Evolutionary conservation across 2,888 invertebrate species (phyloP), one percentile per base, ranked within the genome.

Genomic region (Sinodicranocentrus sp.): DNA sequence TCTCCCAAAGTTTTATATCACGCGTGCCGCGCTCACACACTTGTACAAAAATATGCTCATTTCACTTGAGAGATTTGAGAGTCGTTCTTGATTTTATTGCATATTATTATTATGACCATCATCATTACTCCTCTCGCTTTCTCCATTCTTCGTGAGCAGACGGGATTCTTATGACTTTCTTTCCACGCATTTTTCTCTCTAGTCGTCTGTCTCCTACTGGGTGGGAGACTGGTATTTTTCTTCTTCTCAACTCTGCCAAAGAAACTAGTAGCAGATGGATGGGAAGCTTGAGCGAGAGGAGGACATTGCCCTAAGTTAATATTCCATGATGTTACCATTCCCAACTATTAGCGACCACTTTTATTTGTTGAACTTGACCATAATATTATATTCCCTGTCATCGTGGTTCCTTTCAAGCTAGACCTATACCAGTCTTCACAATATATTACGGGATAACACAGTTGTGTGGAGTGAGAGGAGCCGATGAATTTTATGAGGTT

Each of bases 401-500:
- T 33, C 33, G 10, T 33, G 33, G 5, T 33, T 33, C 33, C 5
- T 33, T 10, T 33, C 33, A 10, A 52, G 19, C 19, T 43, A 13
- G 13, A 43, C 13, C 6, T 13, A 13, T 43, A 43, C 43, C 43
- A n/a, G n/a, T 15, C n/a, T 17, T 15, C 52, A 59, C 5, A 65
- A 65, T 65, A 19, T 13, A 59, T 28, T 65, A 65, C 39, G 10
- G 23, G 39, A 23, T 67, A 6, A 33, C 15, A 44, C 28, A 25
- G n/a, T 23, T 17, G 13, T 15, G 43, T 8, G 43, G 73, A 17
- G 54, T 72, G 76, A 70, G 59, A 75, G 19, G 63, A 75, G 70
- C 28, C 39, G 75, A 82, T 70, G 75, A 68, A 70, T 82, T 82
- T 82, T 82, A 82, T 82, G 82, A 82, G 82, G 59, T 82, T 82